A percentile compares a stretch with the other conserved stretches of the same genome.
Evolutionary conservation across 2,888 invertebrate genomes (phyloP).

Genomic region (Drosophila eohydei): DNA sequence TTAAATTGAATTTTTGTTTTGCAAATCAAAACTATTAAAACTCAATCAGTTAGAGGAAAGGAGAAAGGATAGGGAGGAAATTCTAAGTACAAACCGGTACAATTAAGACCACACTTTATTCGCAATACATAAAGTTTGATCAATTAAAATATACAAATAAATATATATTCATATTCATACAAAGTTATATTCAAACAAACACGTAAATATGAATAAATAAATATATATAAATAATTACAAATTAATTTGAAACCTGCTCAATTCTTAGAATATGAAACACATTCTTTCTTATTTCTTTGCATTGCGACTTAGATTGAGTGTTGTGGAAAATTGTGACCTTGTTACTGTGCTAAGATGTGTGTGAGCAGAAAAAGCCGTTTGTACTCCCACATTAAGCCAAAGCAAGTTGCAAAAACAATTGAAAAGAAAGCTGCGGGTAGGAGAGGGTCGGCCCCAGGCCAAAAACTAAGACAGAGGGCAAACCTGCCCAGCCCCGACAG

Average conservation of each 20-base stretch:
- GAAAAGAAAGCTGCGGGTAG: slow-evolving; percentile 55
- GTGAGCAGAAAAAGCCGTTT: slow-evolving; percentile 12
- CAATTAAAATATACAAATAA: background rate
- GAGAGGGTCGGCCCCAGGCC: slow-evolving; percentile 28
- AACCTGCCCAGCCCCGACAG: slow-evolving; percentile 18
- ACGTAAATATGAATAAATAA: background rate
- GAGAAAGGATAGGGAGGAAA: background rate
- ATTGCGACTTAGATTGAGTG: background rate
- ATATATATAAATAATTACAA: too few relatives aligned
- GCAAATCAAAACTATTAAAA: background rate
- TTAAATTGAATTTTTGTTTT: background rate
- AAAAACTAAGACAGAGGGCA: slow-evolving; percentile 19
- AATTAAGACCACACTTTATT: background rate
- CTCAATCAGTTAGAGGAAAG: background rate
- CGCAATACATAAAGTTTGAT: background rate
- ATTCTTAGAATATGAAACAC: background rate
- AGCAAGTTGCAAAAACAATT: slow-evolving; percentile 45
- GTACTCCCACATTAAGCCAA: slow-evolving; percentile 55
- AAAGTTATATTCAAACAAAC: background rate
- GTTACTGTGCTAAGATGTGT: slow-evolving; percentile 14
- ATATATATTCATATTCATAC: background rate
- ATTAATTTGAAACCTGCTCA: too few relatives aligned
- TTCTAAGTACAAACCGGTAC: background rate
- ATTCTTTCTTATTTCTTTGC: background rate
- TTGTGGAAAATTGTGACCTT: slow-evolving; percentile 23